These are phyloP conservation scores for Procavia capensis DNA, from an alignment of 2,113 vertebrate species.

Conservation along the genomic window DNA sequence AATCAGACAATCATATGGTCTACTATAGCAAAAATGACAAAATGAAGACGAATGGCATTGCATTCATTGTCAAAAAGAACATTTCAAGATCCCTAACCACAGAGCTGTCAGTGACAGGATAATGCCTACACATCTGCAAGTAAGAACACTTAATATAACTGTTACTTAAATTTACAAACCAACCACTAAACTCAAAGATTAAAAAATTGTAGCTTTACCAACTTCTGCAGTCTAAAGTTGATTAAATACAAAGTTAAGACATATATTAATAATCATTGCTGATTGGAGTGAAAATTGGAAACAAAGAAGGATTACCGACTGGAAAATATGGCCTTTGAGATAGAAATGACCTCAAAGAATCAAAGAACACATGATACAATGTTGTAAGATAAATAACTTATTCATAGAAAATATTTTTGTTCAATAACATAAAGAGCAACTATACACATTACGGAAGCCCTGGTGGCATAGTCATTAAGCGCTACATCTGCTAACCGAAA, in stretches of 20 bases:
- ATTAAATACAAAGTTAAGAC: neutral
- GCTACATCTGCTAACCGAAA: too few species aligned
- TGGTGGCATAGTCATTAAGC: too few species aligned
- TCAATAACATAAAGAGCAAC: neutral
- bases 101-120: neutral
- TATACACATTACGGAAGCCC: neutral
- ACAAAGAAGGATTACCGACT: neutral
- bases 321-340: neutral
- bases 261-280: neutral
- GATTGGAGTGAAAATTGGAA: neutral
- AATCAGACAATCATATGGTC: neutral
- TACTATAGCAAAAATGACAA: neutral
- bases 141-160: neutral
- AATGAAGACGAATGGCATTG: neutral
- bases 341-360: neutral
- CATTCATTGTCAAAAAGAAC: neutral
- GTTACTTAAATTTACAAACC: neutral
- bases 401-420: neutral
- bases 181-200: neutral
- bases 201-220: neutral
- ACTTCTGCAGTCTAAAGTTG: neutral
- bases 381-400: neutral
- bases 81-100: neutral
- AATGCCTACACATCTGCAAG: neutral
- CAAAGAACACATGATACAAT: neutral